Evolutionary conservation across 1,140 invertebrate species (phyloP).

Genomic region (Zophobas morio): DNA sequence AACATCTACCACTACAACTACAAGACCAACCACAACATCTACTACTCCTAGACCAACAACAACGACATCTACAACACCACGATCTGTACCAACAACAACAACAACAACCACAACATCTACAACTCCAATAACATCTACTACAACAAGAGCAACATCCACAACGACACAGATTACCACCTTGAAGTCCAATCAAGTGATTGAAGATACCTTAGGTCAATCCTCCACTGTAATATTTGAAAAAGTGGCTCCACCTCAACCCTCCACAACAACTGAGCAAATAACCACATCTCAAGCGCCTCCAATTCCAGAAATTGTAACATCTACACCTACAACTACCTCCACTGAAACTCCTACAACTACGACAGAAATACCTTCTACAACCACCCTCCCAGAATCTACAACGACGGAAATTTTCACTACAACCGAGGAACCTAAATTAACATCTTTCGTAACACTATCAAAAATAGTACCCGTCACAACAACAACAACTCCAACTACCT

Average conservation of each 20-base stretch:
- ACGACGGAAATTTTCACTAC: constrained; percentile 29
- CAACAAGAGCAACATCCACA: constrained; percentile 24
- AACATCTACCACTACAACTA: constrained; percentile 16
- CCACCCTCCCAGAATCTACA: not conserved
- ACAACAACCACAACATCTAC: not conserved
- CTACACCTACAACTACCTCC: constrained; percentile 1
- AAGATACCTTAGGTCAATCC: too few relatives aligned
- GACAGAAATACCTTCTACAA: constrained; percentile 1
- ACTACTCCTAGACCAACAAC: not conserved
- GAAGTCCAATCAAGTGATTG: too few relatives aligned
- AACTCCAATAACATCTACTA: constrained; percentile 25
- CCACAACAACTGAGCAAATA: constrained; percentile 9
- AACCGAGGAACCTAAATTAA: not conserved
- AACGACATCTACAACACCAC: constrained; percentile 17
- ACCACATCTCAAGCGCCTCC: not conserved
- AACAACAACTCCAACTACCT: not conserved
- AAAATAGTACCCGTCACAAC: constrained; percentile 1
- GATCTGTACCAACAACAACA: constrained; percentile 11
- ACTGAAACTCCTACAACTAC: not conserved
- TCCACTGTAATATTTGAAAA: too few relatives aligned
- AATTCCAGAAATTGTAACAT: constrained; percentile 8
- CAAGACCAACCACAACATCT: not conserved
- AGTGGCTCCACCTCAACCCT: not conserved
- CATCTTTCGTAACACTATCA: not conserved
- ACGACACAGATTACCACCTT: not conserved